Evolutionary conservation across 2,888 invertebrate species (phyloP).

Genomic region (Xanthia icteritia): DNA sequence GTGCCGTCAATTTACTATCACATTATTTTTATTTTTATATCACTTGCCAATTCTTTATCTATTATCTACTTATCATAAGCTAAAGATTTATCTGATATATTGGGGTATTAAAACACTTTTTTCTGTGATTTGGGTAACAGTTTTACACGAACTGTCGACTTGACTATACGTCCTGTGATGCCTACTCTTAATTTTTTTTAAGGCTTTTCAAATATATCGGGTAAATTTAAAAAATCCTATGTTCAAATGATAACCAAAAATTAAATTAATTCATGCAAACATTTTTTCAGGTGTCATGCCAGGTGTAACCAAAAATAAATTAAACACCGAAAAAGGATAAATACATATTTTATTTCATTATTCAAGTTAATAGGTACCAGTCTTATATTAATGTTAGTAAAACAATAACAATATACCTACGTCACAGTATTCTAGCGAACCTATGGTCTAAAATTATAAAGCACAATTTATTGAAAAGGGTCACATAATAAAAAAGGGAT

Average conservation of each 20-base stretch:
- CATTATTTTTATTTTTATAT: conserved; percentile 1
- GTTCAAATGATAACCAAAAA: background rate
- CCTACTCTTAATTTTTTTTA: background rate
- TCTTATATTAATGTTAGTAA: conserved; percentile 81
- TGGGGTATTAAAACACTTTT: conserved; percentile 10
- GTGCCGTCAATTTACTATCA: too few species aligned
- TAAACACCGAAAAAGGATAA: conserved; percentile 79
- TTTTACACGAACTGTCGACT: background rate
- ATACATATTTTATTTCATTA: conserved; percentile 85
- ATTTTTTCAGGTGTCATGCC: conserved; percentile 47
- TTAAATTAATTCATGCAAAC: conserved; percentile 38
- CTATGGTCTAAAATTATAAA: conserved; percentile 44
- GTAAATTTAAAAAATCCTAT: background rate
- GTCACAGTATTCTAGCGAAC: conserved; percentile 58
- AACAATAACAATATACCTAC: conserved; percentile 63
- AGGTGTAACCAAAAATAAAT: conserved; percentile 74
- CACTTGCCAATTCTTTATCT: background rate
- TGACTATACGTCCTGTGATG: background rate
- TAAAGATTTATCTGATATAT: conserved; percentile 33
- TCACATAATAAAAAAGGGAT: conserved; percentile 13
- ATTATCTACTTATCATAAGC: background rate
- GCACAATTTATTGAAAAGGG: conserved; percentile 37
- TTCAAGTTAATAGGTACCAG: conserved; percentile 80
- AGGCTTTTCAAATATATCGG: background rate
- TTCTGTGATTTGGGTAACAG: background rate